phyloP scores from a whole-genome alignment of 2,797 vertebrate genomes.

The Pseudochirops corinnae region DNA sequence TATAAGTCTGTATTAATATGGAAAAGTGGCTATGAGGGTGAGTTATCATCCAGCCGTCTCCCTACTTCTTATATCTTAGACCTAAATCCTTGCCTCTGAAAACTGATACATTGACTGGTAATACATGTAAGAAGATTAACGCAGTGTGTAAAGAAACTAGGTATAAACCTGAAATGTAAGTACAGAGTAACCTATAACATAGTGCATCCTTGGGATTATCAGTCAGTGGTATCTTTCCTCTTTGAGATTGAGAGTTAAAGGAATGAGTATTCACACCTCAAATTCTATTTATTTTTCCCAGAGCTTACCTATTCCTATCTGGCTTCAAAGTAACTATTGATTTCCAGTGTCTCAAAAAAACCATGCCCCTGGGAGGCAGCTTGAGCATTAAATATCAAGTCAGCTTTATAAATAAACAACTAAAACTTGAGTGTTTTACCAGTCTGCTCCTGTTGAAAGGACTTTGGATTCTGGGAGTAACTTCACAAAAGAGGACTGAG shows the following conservation, averaged over 20 bases:
- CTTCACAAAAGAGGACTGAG: conserved; percentile 60
- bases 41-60: conserved; percentile 10
- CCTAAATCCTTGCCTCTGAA: conserved; percentile 12
- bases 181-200: conserved; percentile 32
- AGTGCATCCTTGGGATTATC: conserved; percentile 32
- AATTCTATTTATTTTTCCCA: conserved; percentile 43
- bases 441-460: conserved; percentile 28
- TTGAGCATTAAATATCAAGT: conserved; percentile 36
- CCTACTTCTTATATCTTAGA: not conserved
- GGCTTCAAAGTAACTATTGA: conserved; percentile 40
- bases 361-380: not conserved
- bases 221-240: not conserved
- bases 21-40: not conserved
- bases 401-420: conserved; percentile 37
- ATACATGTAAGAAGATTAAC: conserved; percentile 39
- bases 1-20: conserved; percentile 20
- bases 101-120: conserved; percentile 8
- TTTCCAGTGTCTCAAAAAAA: not conserved
- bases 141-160: conserved; percentile 17
- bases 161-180: not conserved
- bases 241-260: not conserved
- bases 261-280: conserved; percentile 36
- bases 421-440: conserved; percentile 47
- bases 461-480: conserved; percentile 61
- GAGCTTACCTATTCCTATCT: conserved; percentile 18